Evolutionary conservation across 2,113 vertebrate species (phyloP), one percentile per base, ranked within the genome.

Genomic region (Paramormyrops kingsleyae): DNA sequence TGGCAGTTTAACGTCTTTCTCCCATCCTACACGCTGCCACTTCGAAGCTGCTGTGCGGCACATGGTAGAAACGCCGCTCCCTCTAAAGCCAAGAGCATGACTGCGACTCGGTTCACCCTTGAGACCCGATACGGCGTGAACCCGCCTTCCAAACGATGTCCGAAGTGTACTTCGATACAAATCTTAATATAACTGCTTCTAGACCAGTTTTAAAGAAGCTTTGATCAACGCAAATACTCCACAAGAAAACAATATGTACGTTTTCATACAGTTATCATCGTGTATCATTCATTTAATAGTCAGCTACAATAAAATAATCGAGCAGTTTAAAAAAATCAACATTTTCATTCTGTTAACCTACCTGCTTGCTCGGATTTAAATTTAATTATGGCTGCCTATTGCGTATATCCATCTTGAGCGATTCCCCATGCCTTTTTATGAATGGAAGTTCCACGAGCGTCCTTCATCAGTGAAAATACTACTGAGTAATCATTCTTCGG

Each of bases 401-500:
- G 59, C 87, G 44, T 53, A 83, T 35, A 19, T 85, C 42, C 44
- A 27, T 88, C 21, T 12, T 7, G 3, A 39, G 49, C 7, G 47
- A 17, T 27, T 27, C 39, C 47, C 12, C 52, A 15, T 8, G 52
- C 12, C 17, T 13, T 24, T 31, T 89, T 89, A 56, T 87, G 80
- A 66, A 87, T 31, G 56, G 47, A 50, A 56, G 39, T 50, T 21
- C 12, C 21, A 24, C 88, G 87, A 56, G 52, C 80, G 88, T 90
- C 53, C 52, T 52, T 47, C 86, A 27, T 42, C 66, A 31, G 49
- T 44, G 46, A 83, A 31, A 83, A 56, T 85, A 88, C 35, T 46
- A 90, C 21, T 24, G 56, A 84, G 89, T 62, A 44, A 85, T 88
- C 80, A 50, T 88, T 53, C 90, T 15, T 46, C 66, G 66, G 42